Evolutionary conservation across 2,797 vertebrate species (phyloP).

Genomic region (Eulemur coronatus): DNA sequence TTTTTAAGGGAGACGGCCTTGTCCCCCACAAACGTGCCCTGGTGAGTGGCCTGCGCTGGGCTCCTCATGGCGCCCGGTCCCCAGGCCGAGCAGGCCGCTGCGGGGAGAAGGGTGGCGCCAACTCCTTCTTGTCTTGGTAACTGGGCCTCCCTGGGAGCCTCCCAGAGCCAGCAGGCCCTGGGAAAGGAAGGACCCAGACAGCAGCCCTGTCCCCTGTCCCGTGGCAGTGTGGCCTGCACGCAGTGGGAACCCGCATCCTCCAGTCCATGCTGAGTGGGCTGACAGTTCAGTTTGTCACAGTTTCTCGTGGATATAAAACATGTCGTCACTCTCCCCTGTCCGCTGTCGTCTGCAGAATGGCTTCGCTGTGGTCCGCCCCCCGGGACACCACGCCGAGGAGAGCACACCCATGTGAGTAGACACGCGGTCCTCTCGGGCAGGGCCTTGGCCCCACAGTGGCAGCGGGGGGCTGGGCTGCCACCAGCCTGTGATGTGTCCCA

Average conservation of each 20-base stretch:
- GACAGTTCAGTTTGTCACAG: rapidly evolving
- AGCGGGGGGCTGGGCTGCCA: background rate
- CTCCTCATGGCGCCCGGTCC: too few species aligned
- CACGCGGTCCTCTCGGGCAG: rapidly evolving
- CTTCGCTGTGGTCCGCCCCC: constrained; percentile 96
- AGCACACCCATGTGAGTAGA: constrained; percentile 96
- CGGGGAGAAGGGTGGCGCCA: too few species aligned
- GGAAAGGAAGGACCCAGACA: background rate
- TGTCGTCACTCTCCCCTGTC: background rate
- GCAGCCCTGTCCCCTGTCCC: background rate
- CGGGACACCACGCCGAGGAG: constrained; percentile 97
- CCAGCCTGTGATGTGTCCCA: background rate
- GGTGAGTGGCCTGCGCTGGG: background rate
- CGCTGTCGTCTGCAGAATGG: constrained; percentile 88
- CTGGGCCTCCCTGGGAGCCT: rapidly evolving
- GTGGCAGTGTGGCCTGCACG: rapidly evolving
- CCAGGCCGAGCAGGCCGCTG: rapidly evolving
- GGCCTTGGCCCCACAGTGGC: too few species aligned
- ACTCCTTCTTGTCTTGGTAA: background rate
- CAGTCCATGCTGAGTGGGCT: rapidly evolving
- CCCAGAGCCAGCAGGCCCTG: rapidly evolving
- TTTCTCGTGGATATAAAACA: background rate
- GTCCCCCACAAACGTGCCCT: rapidly evolving
- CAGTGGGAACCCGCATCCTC: rapidly evolving
- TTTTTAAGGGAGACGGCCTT: rapidly evolving